phyloP scores from a whole-genome alignment of 2,888 invertebrate genomes.

The Diploptera punctata region DNA sequence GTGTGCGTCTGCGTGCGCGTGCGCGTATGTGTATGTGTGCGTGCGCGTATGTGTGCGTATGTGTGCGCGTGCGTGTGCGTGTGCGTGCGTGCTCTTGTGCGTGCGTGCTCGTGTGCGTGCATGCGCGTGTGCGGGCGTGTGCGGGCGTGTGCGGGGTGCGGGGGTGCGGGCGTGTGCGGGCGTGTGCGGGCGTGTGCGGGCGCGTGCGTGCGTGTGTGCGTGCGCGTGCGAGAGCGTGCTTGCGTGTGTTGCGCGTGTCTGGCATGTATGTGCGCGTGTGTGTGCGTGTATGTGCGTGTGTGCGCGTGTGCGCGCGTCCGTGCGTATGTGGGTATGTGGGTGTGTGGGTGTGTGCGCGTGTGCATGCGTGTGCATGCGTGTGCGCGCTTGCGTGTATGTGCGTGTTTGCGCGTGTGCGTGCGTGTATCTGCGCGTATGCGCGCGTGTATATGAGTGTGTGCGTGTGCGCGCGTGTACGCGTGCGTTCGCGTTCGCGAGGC shows the following conservation, averaged over 20 bases:
- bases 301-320: constrained; percentile 2
- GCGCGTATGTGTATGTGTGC: constrained; percentile 9
- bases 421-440: constrained; percentile 25
- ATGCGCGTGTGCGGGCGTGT: background rate
- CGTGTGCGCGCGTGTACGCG: constrained; percentile 17
- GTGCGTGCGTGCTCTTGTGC: too few species aligned
- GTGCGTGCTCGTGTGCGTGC: too few species aligned
- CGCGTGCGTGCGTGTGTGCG: background rate
- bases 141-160: background rate
- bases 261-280: background rate
- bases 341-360: too few species aligned
- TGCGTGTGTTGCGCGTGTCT: too few species aligned
- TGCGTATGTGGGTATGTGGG: too few species aligned
- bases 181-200: background rate
- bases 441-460: too few species aligned
- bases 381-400: too few species aligned
- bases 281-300: background rate
- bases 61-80: constrained; percentile 1
- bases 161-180: background rate
- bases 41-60: too few species aligned
- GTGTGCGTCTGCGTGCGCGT: too few species aligned
- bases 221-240: too few species aligned
- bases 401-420: too few species aligned
- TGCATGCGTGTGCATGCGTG: too few species aligned
- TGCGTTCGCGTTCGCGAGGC: constrained; percentile 16